Percentiles rank a stretch among this genome's conserved stretches.
These are phyloP conservation scores for Pyrgus malvae DNA, from an alignment of 2,888 invertebrate species.

Conservation along the genomic window DNA sequence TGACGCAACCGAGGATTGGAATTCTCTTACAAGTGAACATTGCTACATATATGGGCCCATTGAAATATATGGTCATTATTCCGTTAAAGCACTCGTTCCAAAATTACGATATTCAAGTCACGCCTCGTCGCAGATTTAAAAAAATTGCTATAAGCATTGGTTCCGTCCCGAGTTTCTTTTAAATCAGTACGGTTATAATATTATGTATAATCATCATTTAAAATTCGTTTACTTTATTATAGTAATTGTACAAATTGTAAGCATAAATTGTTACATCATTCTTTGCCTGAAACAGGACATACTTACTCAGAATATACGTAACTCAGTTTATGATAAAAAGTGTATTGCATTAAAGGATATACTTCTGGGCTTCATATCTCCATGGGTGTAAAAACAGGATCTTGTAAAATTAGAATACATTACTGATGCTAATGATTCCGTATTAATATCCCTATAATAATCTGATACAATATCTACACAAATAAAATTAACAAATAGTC, in stretches of 20 bases:
- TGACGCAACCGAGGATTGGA: conserved; percentile 66
- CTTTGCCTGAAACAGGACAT: no score
- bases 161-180: conserved; percentile 43
- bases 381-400: no score
- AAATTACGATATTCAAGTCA: conserved; percentile 60
- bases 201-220: not conserved
- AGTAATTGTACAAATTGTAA: not conserved
- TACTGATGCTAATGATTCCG: no score
- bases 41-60: conserved; percentile 45
- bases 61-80: conserved; percentile 56
- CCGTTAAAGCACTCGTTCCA: conserved; percentile 48
- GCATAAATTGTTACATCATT: not conserved
- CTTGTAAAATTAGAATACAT: no score
- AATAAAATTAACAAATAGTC: not conserved
- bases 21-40: conserved; percentile 44
- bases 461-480: not conserved
- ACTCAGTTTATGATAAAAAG: no score
- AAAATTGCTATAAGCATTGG: conserved; percentile 53
- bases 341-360: no score
- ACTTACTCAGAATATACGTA: no score
- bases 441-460: no score
- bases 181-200: conserved; percentile 47
- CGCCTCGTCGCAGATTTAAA: conserved; percentile 47
- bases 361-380: no score
- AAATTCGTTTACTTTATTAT: conserved; percentile 6